These are phyloP conservation scores for Dyspetes luteomarginatus DNA, from an alignment of 2,888 invertebrate genomes.

Conservation along the genomic window DNA sequence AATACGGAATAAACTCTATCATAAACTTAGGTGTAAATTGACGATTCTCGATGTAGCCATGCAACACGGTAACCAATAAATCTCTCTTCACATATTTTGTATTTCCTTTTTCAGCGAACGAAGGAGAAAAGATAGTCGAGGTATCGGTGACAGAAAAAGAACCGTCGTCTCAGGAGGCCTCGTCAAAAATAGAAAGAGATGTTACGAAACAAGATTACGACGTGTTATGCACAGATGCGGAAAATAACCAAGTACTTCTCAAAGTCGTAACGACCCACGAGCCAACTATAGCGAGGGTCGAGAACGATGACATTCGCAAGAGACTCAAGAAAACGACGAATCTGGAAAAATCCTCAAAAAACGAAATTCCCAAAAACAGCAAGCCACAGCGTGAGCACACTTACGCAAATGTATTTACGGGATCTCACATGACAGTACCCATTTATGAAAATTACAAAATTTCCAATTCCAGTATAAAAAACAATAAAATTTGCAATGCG, in stretches of 20 bases:
- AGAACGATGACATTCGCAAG: slow-evolving; percentile 64
- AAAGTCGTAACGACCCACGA: slow-evolving; percentile 73
- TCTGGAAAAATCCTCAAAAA: slow-evolving; percentile 10
- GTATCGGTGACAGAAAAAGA: neutral
- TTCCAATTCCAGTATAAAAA: slow-evolving; percentile 21
- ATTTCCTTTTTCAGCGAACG: slow-evolving; percentile 5
- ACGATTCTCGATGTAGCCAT: neutral
- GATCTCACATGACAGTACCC: slow-evolving; percentile 63
- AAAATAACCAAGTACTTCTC: slow-evolving; percentile 72
- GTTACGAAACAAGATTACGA: slow-evolving; percentile 45
- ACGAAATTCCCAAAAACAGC: neutral
- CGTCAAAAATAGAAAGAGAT: neutral
- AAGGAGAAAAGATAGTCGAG: neutral
- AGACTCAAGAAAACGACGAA: slow-evolving; percentile 11
- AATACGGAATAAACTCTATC: neutral
- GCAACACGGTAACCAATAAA: neutral
- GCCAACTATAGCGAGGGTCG: slow-evolving; percentile 71
- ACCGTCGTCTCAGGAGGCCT: neutral
- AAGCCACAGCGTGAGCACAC: slow-evolving; percentile 59
- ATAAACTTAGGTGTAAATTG: neutral
- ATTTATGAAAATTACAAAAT: slow-evolving; percentile 74
- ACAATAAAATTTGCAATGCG: neutral
- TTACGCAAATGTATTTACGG: slow-evolving; percentile 75
- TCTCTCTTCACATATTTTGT: neutral
- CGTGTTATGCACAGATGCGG: slow-evolving; percentile 67